Evolutionary conservation across 2,113 vertebrate genomes (phyloP).

Genomic region (Hylia prasina): DNA sequence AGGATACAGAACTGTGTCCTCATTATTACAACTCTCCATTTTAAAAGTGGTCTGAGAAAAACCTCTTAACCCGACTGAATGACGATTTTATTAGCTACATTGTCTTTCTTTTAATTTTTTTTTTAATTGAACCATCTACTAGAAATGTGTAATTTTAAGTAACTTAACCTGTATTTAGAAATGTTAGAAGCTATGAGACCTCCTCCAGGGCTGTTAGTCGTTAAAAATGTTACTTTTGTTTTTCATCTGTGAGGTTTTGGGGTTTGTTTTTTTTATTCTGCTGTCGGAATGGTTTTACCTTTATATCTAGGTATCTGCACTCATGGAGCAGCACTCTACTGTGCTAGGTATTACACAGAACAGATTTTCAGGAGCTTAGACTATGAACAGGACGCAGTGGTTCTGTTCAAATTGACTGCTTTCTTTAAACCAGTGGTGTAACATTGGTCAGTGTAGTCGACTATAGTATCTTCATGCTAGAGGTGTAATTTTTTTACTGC

Average conservation of each 20-base stretch:
- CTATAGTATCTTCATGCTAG: not conserved
- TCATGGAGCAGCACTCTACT: not conserved
- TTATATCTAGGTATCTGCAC: not conserved
- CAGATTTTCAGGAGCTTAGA: not conserved
- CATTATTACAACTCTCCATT: not conserved
- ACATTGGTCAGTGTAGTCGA: not conserved
- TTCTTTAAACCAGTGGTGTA: not conserved
- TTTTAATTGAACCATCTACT: not conserved
- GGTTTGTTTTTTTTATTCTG: rapidly evolving
- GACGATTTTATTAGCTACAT: not conserved
- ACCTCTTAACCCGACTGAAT: not conserved
- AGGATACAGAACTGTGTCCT: not conserved
- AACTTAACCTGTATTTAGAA: not conserved
- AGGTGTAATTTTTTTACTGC: not conserved
- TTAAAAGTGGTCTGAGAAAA: not conserved
- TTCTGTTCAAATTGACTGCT: not conserved
- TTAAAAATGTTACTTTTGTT: not conserved
- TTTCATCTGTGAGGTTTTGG: not conserved
- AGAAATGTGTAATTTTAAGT: not conserved
- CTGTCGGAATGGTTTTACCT: not conserved
- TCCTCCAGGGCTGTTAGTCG: not conserved
- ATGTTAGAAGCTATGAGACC: not conserved
- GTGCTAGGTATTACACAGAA: not conserved
- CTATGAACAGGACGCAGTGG: not conserved
- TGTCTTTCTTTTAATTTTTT: not conserved